Base-by-base conservation (phyloP, 1,140 invertebrate genomes). In the Drosophila funebris region DNA sequence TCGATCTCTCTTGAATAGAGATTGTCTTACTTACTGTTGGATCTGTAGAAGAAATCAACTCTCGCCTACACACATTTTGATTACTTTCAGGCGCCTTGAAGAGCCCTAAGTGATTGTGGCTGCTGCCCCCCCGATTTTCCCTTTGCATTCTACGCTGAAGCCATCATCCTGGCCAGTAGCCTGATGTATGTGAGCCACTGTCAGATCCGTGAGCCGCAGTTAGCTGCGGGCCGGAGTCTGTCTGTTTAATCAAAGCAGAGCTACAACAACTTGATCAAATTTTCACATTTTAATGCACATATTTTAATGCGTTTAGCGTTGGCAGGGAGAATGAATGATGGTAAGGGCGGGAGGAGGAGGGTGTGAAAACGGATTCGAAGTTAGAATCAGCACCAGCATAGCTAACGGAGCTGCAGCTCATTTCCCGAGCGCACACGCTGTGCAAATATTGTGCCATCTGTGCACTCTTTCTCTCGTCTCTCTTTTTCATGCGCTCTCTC, bases 391-490 rank as follows among this genome's bases (percentile, higher is more conserved):
- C 43, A 29, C 14, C 22, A 43, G 48, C 20, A 56, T 18, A 53
- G 24, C 9, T 13, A 57, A 24, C 66, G 72, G 66, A 77, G 71
- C 60, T 71, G 72, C 72, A 71, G 72, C 75, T 77, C 66, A 77
- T 77, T 75, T 77, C 72, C 72, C 75, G 66, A 68, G 43, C 29
- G 66, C 56, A 39, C 75, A 75, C 50, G 43, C 72, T 77, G 72
- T 54, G 74, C 54, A 69, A 74, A 58, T 70, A 54, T 64, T 54
- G 20, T 37, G 57, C 58, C 54, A 71, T 54, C 37, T 50, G 62
- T 56, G 11, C 22, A 24, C 22, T 11, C 29, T 11, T 3, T 3
- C 39, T 44, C 14, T 4, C 13, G n/a, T 22, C 20, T 16, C 7
- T 11, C n/a, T 1, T n/a, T 48, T 43, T 13, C 27, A 22, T 18